Percentiles rank a stretch among this genome's conserved stretches.
phyloP scores from a whole-genome alignment of 2,113 vertebrate species.

The Cariama cristata region DNA sequence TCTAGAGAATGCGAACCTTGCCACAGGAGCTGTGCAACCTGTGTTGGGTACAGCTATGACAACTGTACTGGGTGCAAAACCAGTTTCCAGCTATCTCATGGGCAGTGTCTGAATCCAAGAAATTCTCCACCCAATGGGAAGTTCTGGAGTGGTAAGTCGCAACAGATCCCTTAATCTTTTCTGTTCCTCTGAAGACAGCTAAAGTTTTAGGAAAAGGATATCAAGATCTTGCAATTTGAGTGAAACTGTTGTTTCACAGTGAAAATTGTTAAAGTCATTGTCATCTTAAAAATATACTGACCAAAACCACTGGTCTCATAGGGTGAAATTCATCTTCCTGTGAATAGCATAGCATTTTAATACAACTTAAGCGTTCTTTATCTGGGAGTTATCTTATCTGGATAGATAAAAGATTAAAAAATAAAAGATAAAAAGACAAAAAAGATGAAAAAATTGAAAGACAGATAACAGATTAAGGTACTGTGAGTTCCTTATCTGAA shows the following conservation, averaged over 20 bases:
- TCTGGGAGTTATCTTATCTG: neutral
- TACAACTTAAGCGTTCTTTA: neutral
- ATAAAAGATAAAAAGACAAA: neutral
- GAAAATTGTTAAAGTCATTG: neutral
- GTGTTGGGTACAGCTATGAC: conserved; percentile 74
- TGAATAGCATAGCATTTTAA: neutral
- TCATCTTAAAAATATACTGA: neutral
- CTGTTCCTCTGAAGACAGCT: neutral
- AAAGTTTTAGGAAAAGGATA: neutral
- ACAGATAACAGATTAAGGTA: neutral
- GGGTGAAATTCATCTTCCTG: neutral
- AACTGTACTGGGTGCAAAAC: conserved; percentile 83
- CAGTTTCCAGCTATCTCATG: conserved; percentile 33
- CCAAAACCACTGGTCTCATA: neutral
- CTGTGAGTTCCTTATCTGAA: neutral
- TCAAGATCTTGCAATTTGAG: neutral
- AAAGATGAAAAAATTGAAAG: neutral
- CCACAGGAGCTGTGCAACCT: conserved; percentile 80
- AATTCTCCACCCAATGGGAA: conserved; percentile 16
- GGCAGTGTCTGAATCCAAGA: conserved; percentile 72
- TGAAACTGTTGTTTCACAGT: neutral
- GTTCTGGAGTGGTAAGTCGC: conserved; percentile 80
- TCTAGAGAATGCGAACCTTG: conserved; percentile 84
- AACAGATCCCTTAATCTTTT: neutral
- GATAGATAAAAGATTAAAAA: neutral